Conservation (phyloP, 2,113 vertebrate genomes). For the Tursiops truncatus region DNA sequence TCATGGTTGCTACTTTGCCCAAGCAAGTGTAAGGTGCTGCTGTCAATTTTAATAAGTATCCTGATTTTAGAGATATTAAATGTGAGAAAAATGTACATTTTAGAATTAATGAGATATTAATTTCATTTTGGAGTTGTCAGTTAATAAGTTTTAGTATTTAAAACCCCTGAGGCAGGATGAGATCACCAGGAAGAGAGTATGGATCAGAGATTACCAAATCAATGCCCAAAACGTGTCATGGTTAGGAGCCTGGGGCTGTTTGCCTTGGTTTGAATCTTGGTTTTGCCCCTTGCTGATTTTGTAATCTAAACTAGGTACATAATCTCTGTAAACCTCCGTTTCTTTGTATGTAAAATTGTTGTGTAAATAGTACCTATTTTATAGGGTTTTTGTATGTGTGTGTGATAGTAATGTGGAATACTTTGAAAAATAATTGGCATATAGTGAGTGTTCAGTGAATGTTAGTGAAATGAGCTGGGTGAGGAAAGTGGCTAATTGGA, state of each 20-base stretch:
- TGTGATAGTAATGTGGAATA: not conserved
- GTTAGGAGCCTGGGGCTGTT: not conserved
- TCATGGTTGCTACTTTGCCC: not conserved
- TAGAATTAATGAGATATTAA: not conserved
- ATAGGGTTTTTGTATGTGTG: not conserved
- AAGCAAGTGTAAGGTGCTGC: not conserved
- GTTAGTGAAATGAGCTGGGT: not conserved
- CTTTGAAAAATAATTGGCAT: not conserved
- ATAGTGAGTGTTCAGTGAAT: not conserved
- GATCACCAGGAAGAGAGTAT: not conserved
- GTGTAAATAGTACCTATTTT: not conserved
- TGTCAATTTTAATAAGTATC: not conserved
- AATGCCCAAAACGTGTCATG: not conserved
- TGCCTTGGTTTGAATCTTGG: not conserved
- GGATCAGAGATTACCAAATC: not conserved
- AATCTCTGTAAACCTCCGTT: not conserved
- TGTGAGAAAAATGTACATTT: not conserved
- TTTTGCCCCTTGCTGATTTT: not conserved
- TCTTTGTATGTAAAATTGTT: not conserved
- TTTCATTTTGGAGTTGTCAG: not conserved
- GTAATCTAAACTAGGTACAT: not conserved
- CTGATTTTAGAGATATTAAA: not conserved
- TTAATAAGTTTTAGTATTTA: not conserved
- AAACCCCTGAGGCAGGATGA: not conserved
- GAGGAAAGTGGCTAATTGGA: not conserved